Conservation (phyloP, 2,888 invertebrate species). For the Lasioglossum zephyrum region DNA sequence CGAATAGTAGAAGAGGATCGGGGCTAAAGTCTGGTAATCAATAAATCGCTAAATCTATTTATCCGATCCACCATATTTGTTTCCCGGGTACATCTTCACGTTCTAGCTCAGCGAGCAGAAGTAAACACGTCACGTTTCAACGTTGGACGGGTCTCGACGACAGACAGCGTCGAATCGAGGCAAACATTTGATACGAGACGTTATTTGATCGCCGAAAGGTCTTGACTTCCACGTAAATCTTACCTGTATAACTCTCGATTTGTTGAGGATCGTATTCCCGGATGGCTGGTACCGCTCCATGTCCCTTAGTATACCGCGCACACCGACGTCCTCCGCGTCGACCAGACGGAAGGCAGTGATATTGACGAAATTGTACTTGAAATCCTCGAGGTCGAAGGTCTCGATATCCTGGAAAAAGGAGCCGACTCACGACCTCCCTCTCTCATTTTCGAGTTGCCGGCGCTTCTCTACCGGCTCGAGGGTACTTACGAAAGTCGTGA, state of each 20-base stretch:
- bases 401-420: constrained; percentile 86
- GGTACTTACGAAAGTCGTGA: constrained; percentile 88
- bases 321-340: constrained; percentile 88
- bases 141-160: neutral
- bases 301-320: constrained; percentile 89
- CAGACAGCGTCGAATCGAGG: constrained; percentile 19
- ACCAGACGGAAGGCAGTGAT: constrained; percentile 91
- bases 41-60: neutral
- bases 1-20: too few relatives aligned
- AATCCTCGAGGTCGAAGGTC: constrained; percentile 89
- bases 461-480: constrained; percentile 15
- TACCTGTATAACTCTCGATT: constrained; percentile 85
- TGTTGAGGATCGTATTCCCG: constrained; percentile 84
- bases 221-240: constrained; percentile 51
- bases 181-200: constrained; percentile 25
- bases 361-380: constrained; percentile 91
- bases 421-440: constrained; percentile 8
- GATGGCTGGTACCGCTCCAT: constrained; percentile 89
- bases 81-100: neutral
- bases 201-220: neutral
- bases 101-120: constrained; percentile 19
- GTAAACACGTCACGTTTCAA: constrained; percentile 9
- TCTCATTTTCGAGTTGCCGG: constrained; percentile 17
- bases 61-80: neutral
- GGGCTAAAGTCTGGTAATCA: neutral